A percentile compares a stretch with the other conserved stretches of the same genome.
These are phyloP conservation scores for Escarpia spicata DNA, from an alignment of 2,888 invertebrate genomes.

Conservation along the genomic window DNA sequence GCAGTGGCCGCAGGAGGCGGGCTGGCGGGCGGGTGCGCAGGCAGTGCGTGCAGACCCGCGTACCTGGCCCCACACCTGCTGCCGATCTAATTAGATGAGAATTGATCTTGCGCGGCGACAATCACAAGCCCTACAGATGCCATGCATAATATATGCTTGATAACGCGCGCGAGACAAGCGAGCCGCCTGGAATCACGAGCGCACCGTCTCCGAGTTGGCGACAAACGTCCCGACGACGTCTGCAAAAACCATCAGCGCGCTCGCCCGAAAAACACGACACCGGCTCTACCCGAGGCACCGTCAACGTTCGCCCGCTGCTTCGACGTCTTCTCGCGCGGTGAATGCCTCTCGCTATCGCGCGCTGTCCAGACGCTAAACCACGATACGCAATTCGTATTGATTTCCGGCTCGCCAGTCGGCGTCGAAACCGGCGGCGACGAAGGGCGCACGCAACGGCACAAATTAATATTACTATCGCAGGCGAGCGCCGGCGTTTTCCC, in stretches of 20 bases:
- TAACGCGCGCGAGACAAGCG: not conserved
- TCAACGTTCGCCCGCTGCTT: not conserved
- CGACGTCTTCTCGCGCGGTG: not conserved
- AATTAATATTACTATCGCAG: slow-evolving; percentile 16
- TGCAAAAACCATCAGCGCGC: not conserved
- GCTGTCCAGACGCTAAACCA: not conserved
- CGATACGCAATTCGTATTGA: slow-evolving; percentile 16
- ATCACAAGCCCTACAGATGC: not conserved
- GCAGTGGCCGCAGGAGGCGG: not conserved
- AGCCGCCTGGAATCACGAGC: not conserved
- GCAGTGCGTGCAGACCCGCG: not conserved
- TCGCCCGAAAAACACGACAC: not conserved
- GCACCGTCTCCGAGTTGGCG: not conserved
- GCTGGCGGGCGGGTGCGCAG: not conserved
- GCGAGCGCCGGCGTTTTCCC: not conserved
- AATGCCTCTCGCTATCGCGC: not conserved
- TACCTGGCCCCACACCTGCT: slow-evolving; percentile 5
- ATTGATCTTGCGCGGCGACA: slow-evolving; percentile 1
- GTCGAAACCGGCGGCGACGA: not conserved
- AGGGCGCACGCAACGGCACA: not conserved
- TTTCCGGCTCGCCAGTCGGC: not conserved
- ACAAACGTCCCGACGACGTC: not conserved
- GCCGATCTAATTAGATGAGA: slow-evolving; percentile 3
- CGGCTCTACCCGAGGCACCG: not conserved
- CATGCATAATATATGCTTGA: slow-evolving; percentile 12